These are phyloP conservation scores for Meloidogyne floridensis DNA, from an alignment of 1,140 invertebrate species.

Conservation along the genomic window DNA sequence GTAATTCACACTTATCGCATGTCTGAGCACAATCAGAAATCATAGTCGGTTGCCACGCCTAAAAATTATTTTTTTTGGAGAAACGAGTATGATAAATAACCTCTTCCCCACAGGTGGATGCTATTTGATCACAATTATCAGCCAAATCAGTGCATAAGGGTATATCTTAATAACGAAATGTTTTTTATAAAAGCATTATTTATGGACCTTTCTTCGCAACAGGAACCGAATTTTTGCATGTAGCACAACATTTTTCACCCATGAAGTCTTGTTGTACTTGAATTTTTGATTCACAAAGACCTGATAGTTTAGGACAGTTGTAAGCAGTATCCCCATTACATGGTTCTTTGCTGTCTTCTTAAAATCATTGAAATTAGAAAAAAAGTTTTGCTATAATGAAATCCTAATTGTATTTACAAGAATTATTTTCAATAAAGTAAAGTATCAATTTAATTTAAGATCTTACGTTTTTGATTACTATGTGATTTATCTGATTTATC, in stretches of 20 bases:
- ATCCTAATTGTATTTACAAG: too few species aligned
- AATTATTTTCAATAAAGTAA: too few species aligned
- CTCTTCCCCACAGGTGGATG: not conserved
- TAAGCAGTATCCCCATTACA: not conserved
- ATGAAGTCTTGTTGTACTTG: not conserved
- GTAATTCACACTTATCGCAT: not conserved
- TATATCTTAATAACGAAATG: not conserved
- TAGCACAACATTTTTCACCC: not conserved
- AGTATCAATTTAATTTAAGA: not conserved
- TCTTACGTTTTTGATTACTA: not conserved
- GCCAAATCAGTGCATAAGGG: not conserved
- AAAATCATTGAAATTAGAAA: not conserved
- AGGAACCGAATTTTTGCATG: not conserved
- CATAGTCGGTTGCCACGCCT: not conserved
- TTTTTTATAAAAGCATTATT: not conserved
- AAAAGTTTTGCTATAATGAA: too few species aligned
- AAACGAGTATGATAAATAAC: not conserved
- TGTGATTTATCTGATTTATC: not conserved
- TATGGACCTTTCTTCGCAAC: too few species aligned
- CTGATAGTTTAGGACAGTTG: not conserved
- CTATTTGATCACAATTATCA: conserved; percentile 9
- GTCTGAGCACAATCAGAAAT: not conserved
- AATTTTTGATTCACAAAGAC: conserved; percentile 2
- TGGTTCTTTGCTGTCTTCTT: not conserved
- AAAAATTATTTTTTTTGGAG: not conserved